A percentile compares a stretch with the other conserved stretches of the same genome.
Evolutionary conservation across 1,140 invertebrate species (phyloP).

Genomic region (Mesaphorura yosii): DNA sequence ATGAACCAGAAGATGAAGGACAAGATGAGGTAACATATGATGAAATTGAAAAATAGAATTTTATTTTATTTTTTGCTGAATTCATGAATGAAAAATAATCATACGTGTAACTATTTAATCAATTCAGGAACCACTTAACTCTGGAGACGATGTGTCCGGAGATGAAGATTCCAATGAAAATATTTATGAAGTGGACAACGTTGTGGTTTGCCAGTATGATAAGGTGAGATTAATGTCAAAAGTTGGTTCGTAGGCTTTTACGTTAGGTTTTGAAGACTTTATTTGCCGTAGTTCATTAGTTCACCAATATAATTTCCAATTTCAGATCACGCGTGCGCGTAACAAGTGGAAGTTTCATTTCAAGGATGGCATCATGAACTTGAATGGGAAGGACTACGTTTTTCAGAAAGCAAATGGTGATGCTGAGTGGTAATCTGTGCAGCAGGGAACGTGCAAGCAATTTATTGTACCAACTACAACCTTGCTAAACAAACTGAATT

Average conservation of each 20-base stretch:
- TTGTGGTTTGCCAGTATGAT: slow-evolving; percentile 98
- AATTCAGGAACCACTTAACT: slow-evolving; percentile 77
- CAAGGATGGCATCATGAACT: slow-evolving; percentile 99
- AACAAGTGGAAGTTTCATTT: slow-evolving; percentile 99
- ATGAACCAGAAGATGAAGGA: slow-evolving; percentile 58
- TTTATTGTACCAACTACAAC: too few relatives aligned
- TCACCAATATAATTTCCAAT: slow-evolving; percentile 34
- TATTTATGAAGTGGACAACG: slow-evolving; percentile 94
- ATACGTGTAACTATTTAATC: too few relatives aligned
- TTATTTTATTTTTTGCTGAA: not conserved
- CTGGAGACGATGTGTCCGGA: slow-evolving; percentile 91
- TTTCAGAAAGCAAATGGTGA: slow-evolving; percentile 98
- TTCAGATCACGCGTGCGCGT: slow-evolving; percentile 84
- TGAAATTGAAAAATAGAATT: not conserved
- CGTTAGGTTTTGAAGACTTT: too few relatives aligned
- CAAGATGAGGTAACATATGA: slow-evolving; percentile 42
- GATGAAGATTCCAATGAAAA: slow-evolving; percentile 74
- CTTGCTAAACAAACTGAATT: too few relatives aligned
- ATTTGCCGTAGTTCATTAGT: not conserved
- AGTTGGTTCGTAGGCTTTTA: not conserved
- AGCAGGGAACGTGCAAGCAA: too few relatives aligned
- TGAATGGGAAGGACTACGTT: slow-evolving; percentile 93
- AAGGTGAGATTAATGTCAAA: slow-evolving; percentile 51
- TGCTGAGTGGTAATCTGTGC: slow-evolving; percentile 97
- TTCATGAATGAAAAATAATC: too few relatives aligned